Evolutionary conservation across 2,113 vertebrate genomes (phyloP).

Genomic region (Cheilinus undulatus): DNA sequence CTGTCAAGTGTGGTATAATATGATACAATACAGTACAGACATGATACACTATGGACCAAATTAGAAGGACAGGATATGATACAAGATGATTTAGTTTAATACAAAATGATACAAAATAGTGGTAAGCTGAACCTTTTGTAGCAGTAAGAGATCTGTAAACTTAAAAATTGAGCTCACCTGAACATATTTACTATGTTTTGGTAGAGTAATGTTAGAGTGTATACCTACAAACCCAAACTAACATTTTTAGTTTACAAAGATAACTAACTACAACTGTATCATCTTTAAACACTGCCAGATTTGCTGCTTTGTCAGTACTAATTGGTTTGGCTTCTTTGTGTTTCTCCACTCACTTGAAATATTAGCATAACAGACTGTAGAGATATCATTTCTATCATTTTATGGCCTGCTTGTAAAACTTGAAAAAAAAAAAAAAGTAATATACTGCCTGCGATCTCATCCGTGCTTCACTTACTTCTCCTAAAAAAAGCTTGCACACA

Average conservation of each 20-base stretch:
- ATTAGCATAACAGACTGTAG: not conserved
- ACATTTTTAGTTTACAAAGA: too few relatives aligned
- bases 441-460: conserved; percentile 3
- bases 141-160: not conserved
- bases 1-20: too few relatives aligned
- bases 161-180: not conserved
- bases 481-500: conserved; percentile 18
- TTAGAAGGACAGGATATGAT: too few relatives aligned
- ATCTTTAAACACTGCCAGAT: not conserved
- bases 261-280: too few relatives aligned
- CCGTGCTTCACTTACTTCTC: not conserved
- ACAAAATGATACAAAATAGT: too few relatives aligned
- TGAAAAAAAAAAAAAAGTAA: not conserved
- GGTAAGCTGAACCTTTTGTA: not conserved
- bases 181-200: too few relatives aligned
- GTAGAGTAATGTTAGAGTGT: too few relatives aligned
- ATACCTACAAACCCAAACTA: too few relatives aligned
- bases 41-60: too few relatives aligned
- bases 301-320: not conserved
- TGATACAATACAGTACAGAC: too few relatives aligned
- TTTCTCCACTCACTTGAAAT: not conserved
- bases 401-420: not conserved
- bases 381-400: not conserved
- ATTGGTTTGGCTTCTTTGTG: not conserved
- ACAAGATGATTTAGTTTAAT: too few relatives aligned